Base-by-base conservation (phyloP, 2,113 vertebrate species). In the Megalops atlanticus region DNA sequence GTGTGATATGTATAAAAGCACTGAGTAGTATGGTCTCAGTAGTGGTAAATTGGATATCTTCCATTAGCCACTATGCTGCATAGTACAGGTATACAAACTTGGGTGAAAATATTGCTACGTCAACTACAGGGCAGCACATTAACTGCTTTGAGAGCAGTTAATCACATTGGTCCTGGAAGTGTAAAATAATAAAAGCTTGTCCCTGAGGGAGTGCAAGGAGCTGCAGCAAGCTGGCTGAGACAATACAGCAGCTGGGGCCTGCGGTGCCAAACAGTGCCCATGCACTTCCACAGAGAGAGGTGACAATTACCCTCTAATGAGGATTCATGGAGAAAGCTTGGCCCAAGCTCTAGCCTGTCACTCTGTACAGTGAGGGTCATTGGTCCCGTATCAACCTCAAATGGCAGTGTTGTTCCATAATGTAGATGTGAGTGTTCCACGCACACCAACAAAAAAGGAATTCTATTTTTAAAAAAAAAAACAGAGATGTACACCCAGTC, bases 281-380 rank as follows among this genome's bases (percentile, higher is more conserved):
- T 70, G 47, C 27, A 47, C 58, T 47, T 35, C 74, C 39, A 81
- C 45, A 64, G 49, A 49, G 27, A 77, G 24, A 12, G 21, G 40
- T 77, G 80, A 71, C 74, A 77, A 81, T 68, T 77, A 38, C 11
- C 8, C 39, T 12, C 54, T 69, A 76, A 76, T 77, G 74, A 77
- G 80, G 39, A 81, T 81, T 81, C 74, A 76, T 47, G 18, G 74
- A 38, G 4, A 76, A 43, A 31, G n/a, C 38, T 4, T n/a, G 3
- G 21, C 21, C 21, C 3, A 58, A 3, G 21, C 52, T 4, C 21
- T 4, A 58, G 52, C n/a, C 52, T 58, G 52, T 58, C 52, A 18
- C 52, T 58, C 4, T 58, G 3, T 58, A 24, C 52, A 58, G 52
- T n/a, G 21, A 58, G 52, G 21, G 21, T 58, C 3, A n/a, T n/a